Evolutionary conservation across 2,113 vertebrate genomes (phyloP), one percentile per base, ranked within the genome.

Genomic region (Toxotes jaculatrix): DNA sequence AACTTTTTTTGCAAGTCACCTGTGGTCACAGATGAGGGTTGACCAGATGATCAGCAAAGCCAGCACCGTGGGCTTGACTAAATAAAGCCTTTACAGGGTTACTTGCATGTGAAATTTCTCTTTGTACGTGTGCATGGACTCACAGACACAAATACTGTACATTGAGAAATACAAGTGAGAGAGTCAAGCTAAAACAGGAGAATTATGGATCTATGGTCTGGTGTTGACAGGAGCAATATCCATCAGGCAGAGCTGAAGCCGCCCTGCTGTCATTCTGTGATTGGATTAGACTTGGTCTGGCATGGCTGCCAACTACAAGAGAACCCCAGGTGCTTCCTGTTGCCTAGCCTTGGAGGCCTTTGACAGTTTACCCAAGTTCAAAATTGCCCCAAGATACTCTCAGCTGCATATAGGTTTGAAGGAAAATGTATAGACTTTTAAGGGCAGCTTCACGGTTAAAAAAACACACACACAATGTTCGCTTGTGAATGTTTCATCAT

Each of bases 271-370:
- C 85, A 66, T 76, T 77, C 84, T 82, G 55, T 88, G 86, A 91
- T 87, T 91, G 85, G 85, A 92, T 92, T 87, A 90, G 63, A 83
- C 82, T 45, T 82, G 83, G 56, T 78, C 63, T 21, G 59, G 70
- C 55, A 55, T 62, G 53, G 78, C 84, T 72, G 72, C 79, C 80
- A 74, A 61, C 75, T 88, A 86, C 67, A 62, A 42, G 65, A 85
- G 80, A 88, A 83, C 84, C 88, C 77, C 87, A 90, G 89, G 86
- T 90, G 86, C 68, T 91, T 91, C 89, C 90, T 89, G 85, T 61
- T 64, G 69, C 72, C 63, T 87, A 51, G 66, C 68, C 86, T 87
- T n/a, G 0, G 66, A 82, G 69, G 85, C 77, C 75, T 83, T 71
- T 79, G 27, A 66, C 84, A 73, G 59, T 85, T 88, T 81, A 75